These are phyloP conservation scores for Temnothorax nylanderi DNA, from an alignment of 1,140 invertebrate genomes.

Conservation along the genomic window DNA sequence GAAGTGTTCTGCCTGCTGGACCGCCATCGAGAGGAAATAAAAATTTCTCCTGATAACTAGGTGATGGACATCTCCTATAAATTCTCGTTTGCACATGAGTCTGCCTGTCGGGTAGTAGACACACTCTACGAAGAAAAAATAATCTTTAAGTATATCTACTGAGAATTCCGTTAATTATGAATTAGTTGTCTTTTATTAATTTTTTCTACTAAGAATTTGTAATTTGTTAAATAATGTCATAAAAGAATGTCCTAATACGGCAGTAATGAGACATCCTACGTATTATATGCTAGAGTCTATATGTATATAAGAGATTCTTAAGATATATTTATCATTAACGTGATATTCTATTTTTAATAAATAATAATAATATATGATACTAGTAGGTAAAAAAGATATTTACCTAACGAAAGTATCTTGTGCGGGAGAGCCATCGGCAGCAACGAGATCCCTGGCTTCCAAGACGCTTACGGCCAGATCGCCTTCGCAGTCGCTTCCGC, in stretches of 20 bases:
- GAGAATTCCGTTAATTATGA: neutral
- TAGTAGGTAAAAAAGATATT: neutral
- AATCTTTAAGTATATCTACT: neutral
- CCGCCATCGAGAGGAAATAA: conserved; percentile 88
- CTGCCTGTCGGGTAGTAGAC: conserved; percentile 90
- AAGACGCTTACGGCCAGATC: conserved; percentile 91
- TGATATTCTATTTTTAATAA: neutral
- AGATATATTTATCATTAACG: neutral
- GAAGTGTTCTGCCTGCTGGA: conserved; percentile 78
- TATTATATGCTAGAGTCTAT: neutral
- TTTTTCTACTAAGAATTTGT: neutral
- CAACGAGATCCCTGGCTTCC: conserved; percentile 91
- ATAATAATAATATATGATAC: neutral
- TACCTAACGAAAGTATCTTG: conserved; percentile 90
- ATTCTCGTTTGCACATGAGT: conserved; percentile 91
- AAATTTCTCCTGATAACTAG: conserved; percentile 91
- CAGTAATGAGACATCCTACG: neutral
- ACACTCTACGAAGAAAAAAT: conserved; percentile 85
- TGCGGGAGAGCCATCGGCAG: conserved; percentile 87
- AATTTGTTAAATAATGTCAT: neutral
- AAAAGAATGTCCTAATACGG: neutral
- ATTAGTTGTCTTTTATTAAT: neutral
- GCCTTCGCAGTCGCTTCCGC: conserved; percentile 87
- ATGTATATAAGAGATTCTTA: neutral
- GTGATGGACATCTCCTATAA: conserved; percentile 88